These are phyloP conservation scores for Tichodroma muraria DNA, from an alignment of 2,113 vertebrate species.

Conservation along the genomic window DNA sequence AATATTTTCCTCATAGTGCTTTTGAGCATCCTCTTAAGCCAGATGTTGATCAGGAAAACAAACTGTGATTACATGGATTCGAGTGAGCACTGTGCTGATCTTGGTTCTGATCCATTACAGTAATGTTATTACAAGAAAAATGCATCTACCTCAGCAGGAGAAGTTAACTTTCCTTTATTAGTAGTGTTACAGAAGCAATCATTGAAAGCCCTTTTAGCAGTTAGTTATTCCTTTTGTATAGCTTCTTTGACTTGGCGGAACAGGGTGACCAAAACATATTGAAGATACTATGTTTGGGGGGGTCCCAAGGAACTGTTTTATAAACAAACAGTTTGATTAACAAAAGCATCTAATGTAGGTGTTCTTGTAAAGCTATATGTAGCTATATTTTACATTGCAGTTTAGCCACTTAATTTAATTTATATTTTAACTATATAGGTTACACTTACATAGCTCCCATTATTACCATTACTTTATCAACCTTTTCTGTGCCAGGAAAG, in stretches of 20 bases:
- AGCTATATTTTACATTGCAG: background rate
- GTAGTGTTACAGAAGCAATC: background rate
- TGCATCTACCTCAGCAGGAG: background rate
- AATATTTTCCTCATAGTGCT: background rate
- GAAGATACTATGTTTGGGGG: background rate
- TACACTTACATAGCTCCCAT: background rate
- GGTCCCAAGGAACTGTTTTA: background rate
- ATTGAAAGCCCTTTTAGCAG: background rate
- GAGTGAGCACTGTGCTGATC: background rate
- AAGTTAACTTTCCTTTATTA: background rate
- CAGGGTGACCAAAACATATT: background rate
- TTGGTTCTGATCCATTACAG: background rate
- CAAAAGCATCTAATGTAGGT: background rate
- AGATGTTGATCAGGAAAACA: background rate
- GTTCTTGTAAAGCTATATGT: background rate
- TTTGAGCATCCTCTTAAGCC: background rate
- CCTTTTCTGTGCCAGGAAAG: background rate
- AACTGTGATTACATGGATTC: background rate
- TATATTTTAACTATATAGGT: background rate
- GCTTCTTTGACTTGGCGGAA: background rate
- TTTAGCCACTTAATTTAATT: background rate
- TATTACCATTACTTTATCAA: background rate
- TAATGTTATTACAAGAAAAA: background rate
- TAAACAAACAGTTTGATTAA: background rate
- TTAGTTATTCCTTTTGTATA: background rate